Conservation (phyloP, 2,888 invertebrate genomes). For the Limnephilus auricula region DNA sequence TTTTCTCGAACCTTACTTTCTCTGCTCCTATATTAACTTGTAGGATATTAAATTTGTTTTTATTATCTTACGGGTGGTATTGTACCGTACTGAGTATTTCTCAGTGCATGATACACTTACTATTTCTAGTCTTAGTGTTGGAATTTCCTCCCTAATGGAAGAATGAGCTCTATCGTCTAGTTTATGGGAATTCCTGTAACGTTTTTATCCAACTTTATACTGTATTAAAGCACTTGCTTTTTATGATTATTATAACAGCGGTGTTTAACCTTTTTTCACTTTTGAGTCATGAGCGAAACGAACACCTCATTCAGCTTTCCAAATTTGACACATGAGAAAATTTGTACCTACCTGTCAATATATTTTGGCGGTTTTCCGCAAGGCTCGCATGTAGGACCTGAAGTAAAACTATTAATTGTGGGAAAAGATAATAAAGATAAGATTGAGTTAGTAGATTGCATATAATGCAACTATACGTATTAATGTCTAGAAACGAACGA, state of each 20-base stretch:
- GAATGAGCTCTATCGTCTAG: not conserved
- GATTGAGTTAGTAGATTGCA: not conserved
- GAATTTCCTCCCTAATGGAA: not conserved
- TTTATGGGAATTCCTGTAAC: not conserved
- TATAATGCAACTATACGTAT: not conserved
- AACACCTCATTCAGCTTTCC: not conserved
- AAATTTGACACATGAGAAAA: not conserved
- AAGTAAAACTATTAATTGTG: not conserved
- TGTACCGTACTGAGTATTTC: not conserved
- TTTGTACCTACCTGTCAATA: not conserved
- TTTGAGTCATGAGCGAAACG: not conserved
- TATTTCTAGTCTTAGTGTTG: not conserved
- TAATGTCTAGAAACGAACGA: not conserved
- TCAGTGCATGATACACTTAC: not conserved
- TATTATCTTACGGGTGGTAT: not conserved
- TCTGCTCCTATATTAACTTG: not conserved
- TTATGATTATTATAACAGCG: not conserved
- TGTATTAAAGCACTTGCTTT: not conserved
- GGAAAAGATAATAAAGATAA: no score
- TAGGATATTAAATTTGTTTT: not conserved
- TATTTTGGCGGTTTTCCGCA: not conserved
- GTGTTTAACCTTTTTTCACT: not conserved
- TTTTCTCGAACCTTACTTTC: no score
- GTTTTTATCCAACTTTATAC: not conserved
- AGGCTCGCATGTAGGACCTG: not conserved